Evolutionary conservation across 2,888 invertebrate genomes (phyloP).

Genomic region (Ichneumon xanthorius): DNA sequence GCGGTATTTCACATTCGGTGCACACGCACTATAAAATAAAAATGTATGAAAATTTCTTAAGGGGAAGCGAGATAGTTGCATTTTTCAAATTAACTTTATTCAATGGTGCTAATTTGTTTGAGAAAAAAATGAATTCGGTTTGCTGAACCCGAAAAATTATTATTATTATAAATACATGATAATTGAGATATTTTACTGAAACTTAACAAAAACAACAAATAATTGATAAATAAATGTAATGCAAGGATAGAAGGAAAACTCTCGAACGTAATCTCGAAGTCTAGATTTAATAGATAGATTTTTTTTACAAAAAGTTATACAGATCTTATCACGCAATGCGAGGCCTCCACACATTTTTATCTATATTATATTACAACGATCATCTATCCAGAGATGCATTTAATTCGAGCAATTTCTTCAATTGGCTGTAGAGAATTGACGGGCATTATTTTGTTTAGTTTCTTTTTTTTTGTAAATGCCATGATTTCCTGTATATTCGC

Average conservation of each 20-base stretch:
- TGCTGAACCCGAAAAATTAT: no score
- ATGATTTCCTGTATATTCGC: constrained; percentile 35
- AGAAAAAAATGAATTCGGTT: no score
- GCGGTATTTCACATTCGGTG: no score
- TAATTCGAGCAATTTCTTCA: constrained; percentile 26
- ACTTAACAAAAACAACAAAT: background rate
- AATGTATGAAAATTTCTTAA: no score
- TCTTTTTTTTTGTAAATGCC: constrained; percentile 20
- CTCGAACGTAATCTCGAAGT: constrained; percentile 3
- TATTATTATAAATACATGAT: no score
- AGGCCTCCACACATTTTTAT: constrained; percentile 53
- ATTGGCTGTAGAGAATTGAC: constrained; percentile 38
- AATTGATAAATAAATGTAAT: background rate
- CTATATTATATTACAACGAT: constrained; percentile 44
- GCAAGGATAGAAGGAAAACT: background rate
- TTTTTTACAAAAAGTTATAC: constrained; percentile 68
- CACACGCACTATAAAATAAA: no score
- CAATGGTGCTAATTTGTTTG: no score
- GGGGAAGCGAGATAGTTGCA: no score
- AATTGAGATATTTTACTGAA: background rate
- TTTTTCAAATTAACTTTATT: no score
- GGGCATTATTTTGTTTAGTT: constrained; percentile 6
- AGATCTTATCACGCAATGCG: constrained; percentile 49
- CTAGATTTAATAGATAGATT: constrained; percentile 36
- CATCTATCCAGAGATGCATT: constrained; percentile 45